Evolutionary conservation across 2,797 vertebrate species (phyloP).

Genomic region (Thamnophis elegans): DNA sequence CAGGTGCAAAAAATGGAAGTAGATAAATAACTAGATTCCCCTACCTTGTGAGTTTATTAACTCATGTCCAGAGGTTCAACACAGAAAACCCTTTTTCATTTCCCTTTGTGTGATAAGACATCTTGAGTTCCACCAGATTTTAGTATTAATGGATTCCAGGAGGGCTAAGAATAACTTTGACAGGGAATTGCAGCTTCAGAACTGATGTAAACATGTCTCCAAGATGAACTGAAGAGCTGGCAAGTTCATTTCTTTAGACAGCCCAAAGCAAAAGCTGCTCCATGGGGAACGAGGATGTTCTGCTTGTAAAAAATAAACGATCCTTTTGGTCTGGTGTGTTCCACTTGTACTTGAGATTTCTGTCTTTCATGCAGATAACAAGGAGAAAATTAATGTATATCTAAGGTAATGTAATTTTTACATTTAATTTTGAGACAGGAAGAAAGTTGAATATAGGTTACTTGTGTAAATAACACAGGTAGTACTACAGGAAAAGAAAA

Average conservation of each 20-base stretch:
- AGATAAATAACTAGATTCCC: background rate
- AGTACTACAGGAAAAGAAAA: background rate
- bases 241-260: background rate
- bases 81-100: background rate
- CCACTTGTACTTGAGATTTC: background rate
- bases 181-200: background rate
- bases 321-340: background rate
- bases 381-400: background rate
- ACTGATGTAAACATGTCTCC: background rate
- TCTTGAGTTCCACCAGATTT: background rate
- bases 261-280: background rate
- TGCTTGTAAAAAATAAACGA: background rate
- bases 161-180: constrained; percentile 5
- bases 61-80: background rate
- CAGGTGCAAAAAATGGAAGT: constrained; percentile 64
- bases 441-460: background rate
- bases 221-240: background rate
- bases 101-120: background rate
- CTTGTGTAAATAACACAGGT: background rate
- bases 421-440: background rate
- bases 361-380: background rate
- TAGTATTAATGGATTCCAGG: background rate
- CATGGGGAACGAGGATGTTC: background rate
- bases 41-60: background rate
- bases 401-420: background rate